phyloP scores from a whole-genome alignment of 2,888 invertebrate species.

The Melanophora roralis region DNA sequence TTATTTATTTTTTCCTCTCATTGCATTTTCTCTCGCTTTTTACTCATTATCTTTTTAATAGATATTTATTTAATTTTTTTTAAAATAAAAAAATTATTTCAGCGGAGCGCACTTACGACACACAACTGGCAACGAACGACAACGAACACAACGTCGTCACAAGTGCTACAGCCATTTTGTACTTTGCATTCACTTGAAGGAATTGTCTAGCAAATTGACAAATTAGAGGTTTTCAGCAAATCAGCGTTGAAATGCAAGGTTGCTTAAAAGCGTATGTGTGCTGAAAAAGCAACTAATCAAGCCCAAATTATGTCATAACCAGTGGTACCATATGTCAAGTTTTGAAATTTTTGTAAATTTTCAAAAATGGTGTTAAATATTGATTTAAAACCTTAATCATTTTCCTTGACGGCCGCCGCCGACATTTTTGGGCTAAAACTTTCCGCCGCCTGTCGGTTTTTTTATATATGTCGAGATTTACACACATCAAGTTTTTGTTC shows the following conservation, averaged over 20 bases:
- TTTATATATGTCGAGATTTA: too few species aligned
- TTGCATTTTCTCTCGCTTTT: constrained; percentile 35
- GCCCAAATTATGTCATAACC: background rate
- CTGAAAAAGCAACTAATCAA: constrained; percentile 14
- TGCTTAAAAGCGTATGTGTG: constrained; percentile 21
- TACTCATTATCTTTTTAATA: constrained; percentile 26
- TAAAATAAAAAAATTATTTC: constrained; percentile 58
- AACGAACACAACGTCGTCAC: constrained; percentile 67
- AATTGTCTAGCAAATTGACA: constrained; percentile 49
- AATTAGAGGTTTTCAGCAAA: constrained; percentile 50
- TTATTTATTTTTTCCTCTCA: constrained; percentile 48
- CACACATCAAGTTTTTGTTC: too few species aligned
- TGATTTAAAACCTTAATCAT: too few species aligned
- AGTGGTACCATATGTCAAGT: background rate
- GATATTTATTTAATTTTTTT: constrained; percentile 29
- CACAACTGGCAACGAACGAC: constrained; percentile 69
- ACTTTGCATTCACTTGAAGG: constrained; percentile 62
- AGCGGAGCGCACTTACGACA: constrained; percentile 66
- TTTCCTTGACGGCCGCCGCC: too few species aligned
- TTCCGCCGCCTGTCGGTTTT: too few species aligned
- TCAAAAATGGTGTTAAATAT: too few species aligned
- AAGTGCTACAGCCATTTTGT: constrained; percentile 69
- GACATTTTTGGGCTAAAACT: too few species aligned
- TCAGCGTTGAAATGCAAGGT: constrained; percentile 41
- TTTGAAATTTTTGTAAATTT: too few species aligned